phyloP scores from a whole-genome alignment of 2,888 invertebrate species.

The Eueremaeus valkanovi region DNA sequence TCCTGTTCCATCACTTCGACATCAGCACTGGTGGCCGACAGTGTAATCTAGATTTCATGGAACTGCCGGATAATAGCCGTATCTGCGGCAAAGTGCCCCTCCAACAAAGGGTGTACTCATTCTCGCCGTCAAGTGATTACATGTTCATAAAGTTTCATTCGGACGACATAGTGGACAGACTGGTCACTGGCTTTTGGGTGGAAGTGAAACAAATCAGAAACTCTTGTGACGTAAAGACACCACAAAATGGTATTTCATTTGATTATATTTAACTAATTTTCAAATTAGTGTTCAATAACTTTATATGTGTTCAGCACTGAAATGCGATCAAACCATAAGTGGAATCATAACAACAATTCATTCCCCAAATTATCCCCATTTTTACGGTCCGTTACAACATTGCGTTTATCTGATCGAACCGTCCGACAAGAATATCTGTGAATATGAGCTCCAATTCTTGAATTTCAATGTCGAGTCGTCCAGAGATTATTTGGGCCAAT shows the following conservation, averaged over 20 bases:
- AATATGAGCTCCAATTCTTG: slow-evolving; percentile 44
- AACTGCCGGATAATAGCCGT: slow-evolving; percentile 44
- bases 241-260: slow-evolving; percentile 25
- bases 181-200: slow-evolving; percentile 45
- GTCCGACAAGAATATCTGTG: slow-evolving; percentile 41
- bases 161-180: slow-evolving; percentile 41
- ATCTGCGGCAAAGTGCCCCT: slow-evolving; percentile 40
- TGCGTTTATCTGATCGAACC: slow-evolving; percentile 42
- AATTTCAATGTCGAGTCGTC: slow-evolving; percentile 44
- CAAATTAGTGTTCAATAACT: neutral
- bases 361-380: slow-evolving; percentile 40
- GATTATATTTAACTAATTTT: neutral
- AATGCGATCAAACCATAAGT: slow-evolving; percentile 41
- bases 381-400: slow-evolving; percentile 28
- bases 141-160: slow-evolving; percentile 43
- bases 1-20: slow-evolving; percentile 45
- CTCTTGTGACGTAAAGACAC: slow-evolving; percentile 40
- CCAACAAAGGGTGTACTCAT: slow-evolving; percentile 27
- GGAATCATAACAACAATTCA: slow-evolving; percentile 10
- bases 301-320: slow-evolving; percentile 4
- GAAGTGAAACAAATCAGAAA: slow-evolving; percentile 45
- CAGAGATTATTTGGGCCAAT: slow-evolving; percentile 39
- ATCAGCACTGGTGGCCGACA: neutral
- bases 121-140: slow-evolving; percentile 42
- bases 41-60: slow-evolving; percentile 43